These are phyloP conservation scores for Psilopsiagon aurifrons DNA, from an alignment of 2,113 vertebrate genomes.

Conservation along the genomic window DNA sequence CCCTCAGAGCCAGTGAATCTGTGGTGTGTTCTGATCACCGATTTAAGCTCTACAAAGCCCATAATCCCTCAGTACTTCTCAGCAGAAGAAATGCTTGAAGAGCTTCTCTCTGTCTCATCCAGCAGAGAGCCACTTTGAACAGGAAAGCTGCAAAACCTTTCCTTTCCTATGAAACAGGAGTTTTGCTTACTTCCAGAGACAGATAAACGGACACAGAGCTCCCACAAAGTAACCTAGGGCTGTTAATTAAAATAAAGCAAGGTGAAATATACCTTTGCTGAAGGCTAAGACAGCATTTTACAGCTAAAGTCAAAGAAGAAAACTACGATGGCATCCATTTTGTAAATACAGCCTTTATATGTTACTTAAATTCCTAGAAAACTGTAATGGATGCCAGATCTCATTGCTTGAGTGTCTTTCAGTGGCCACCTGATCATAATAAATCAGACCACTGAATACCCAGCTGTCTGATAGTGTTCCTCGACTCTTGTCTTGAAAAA, in stretches of 20 bases:
- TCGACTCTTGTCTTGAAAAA: not conserved
- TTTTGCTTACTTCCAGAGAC: not conserved
- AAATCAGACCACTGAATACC: not conserved
- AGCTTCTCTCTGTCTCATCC: not conserved
- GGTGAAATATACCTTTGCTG: not conserved
- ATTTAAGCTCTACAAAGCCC: not conserved
- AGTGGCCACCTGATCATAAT: not conserved
- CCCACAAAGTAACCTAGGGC: not conserved
- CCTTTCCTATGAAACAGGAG: not conserved
- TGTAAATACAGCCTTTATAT: not conserved
- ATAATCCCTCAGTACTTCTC: not conserved
- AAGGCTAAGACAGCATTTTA: not conserved
- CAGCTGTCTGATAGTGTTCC: not conserved
- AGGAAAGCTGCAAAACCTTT: not conserved
- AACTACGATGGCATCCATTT: not conserved
- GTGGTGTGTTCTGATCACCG: rapidly evolving
- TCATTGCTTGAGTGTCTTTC: not conserved
- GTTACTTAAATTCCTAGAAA: not conserved
- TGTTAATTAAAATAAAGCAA: not conserved
- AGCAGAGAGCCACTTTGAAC: not conserved
- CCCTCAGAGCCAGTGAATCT: not conserved
- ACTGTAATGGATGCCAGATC: not conserved
- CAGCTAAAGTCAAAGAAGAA: not conserved
- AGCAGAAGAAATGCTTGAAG: rapidly evolving
- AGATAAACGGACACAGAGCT: rapidly evolving